Base-by-base conservation (phyloP, 2,888 invertebrate species). In the Hydraecia micacea region DNA sequence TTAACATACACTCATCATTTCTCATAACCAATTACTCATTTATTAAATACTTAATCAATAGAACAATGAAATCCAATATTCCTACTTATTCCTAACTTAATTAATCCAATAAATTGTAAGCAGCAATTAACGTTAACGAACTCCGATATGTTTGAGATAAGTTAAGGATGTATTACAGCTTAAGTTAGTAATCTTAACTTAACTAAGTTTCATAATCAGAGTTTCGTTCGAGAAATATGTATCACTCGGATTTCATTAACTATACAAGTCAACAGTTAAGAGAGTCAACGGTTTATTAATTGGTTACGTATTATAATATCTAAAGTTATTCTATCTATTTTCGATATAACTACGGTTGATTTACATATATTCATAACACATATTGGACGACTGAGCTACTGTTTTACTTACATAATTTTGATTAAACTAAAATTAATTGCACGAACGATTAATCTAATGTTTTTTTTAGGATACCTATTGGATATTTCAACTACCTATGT, bases 101-200 rank as follows among this genome's bases (percentile, higher is more conserved):
- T 82, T 67, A 83, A 83, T 67, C 49, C 32, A 49, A 58, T 78
- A 52, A 58, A 78, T 83, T 65, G 83, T 83, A 42, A 69, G 55
- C 28, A 69, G 65, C 55, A 80, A 83, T 80, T 69, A 80, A 63
- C 68, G 80, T n/a, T 83, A 80, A 78, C 63, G 63, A 83, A 69
- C 67, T 83, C 18, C 83, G 60, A 77, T 80, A 83, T 83, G 60
- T 79, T 67, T 55, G 58, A 65, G 83, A 68, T 77, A 83, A 83
- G 83, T 68, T 77, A 76, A 77, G 55, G 83, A 80, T 83, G 49
- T 62, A 75, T 82, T 81, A 81, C 52, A 42, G 68, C 63, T 58
- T 65, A 83, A 80, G 68, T 83, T 69, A 77, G 28, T 83, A 77
- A 83, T 83, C 49, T 77, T 63, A 80, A 83, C 60, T 76, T 49